These are phyloP conservation scores for Oxycera nigricornis DNA, from an alignment of 2,888 invertebrate species.

Conservation along the genomic window DNA sequence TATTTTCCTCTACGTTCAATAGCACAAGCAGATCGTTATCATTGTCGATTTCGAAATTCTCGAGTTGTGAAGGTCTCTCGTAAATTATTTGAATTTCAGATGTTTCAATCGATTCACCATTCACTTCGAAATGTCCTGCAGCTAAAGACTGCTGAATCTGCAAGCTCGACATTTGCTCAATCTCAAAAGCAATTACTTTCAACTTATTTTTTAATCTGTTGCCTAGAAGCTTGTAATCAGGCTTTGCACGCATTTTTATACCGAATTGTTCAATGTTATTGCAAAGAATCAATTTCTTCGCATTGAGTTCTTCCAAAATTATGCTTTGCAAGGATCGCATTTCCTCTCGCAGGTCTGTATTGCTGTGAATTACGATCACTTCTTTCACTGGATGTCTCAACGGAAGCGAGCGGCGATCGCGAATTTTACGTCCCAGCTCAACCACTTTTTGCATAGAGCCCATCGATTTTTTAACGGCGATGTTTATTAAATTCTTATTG, in stretches of 20 bases:
- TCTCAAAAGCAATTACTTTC: conserved; percentile 81
- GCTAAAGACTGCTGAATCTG: conserved; percentile 79
- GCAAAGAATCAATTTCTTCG: conserved; percentile 81
- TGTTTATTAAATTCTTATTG: conserved; percentile 75
- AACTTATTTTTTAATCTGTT: conserved; percentile 87
- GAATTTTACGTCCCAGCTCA: conserved; percentile 89
- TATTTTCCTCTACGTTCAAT: conserved; percentile 87
- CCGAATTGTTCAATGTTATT: conserved; percentile 92
- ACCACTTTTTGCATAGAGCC: conserved; percentile 93
- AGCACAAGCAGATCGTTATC: conserved; percentile 89
- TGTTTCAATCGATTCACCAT: conserved; percentile 78
- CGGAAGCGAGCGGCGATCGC: conserved; percentile 93
- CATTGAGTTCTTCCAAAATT: conserved; percentile 91
- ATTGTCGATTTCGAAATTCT: conserved; percentile 87
- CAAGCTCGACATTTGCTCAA: conserved; percentile 78
- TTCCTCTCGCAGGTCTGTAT: conserved; percentile 77
- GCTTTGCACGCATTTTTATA: conserved; percentile 88
- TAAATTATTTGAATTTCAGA: conserved; percentile 81
- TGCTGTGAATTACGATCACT: conserved; percentile 92
- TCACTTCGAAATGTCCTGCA: conserved; percentile 74
- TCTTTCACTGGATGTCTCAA: conserved; percentile 96
- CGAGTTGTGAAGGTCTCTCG: conserved; percentile 56
- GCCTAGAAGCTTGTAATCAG: conserved; percentile 88
- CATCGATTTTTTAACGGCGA: conserved; percentile 87
- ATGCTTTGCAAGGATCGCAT: conserved; percentile 81